phyloP scores from a whole-genome alignment of 2,113 vertebrate genomes.

The Macaca mulatta region DNA sequence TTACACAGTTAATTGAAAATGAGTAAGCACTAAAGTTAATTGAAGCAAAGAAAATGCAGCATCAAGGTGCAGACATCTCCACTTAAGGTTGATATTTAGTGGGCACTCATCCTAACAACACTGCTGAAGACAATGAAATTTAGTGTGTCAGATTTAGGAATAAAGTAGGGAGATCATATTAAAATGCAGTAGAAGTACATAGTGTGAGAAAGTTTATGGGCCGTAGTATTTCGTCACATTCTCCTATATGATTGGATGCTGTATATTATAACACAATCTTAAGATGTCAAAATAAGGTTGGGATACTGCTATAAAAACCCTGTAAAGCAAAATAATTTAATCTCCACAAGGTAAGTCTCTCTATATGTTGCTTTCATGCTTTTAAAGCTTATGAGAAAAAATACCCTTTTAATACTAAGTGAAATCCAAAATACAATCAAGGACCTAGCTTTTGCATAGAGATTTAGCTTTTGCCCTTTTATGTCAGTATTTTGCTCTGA shows the following conservation, averaged over 20 bases:
- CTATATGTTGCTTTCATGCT: not conserved
- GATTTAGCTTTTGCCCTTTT: not conserved
- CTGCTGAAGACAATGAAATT: constrained; percentile 81
- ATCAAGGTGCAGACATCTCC: constrained; percentile 82
- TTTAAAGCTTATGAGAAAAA: constrained; percentile 32
- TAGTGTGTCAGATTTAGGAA: constrained; percentile 82
- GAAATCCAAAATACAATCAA: not conserved
- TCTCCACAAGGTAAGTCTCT: not conserved
- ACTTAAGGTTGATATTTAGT: constrained; percentile 82
- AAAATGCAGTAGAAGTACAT: constrained; percentile 78
- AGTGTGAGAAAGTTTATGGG: constrained; percentile 77
- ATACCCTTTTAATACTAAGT: not conserved
- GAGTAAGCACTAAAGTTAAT: constrained; percentile 78
- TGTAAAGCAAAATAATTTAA: constrained; percentile 47
- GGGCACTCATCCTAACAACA: constrained; percentile 80
- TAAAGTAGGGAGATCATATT: constrained; percentile 73
- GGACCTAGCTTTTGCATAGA: not conserved
- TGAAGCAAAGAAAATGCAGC: constrained; percentile 79
- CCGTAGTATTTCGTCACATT: constrained; percentile 71
- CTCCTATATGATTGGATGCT: constrained; percentile 65
- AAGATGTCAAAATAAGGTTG: constrained; percentile 72
- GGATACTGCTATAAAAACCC: constrained; percentile 68
- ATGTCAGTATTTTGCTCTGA: not conserved
- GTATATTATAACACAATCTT: constrained; percentile 71
- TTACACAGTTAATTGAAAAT: constrained; percentile 80